A percentile compares a stretch with the other conserved stretches of the same genome.
These are phyloP conservation scores for Odocoileus hemionus DNA, from an alignment of 2,113 vertebrate species.

Conservation along the genomic window DNA sequence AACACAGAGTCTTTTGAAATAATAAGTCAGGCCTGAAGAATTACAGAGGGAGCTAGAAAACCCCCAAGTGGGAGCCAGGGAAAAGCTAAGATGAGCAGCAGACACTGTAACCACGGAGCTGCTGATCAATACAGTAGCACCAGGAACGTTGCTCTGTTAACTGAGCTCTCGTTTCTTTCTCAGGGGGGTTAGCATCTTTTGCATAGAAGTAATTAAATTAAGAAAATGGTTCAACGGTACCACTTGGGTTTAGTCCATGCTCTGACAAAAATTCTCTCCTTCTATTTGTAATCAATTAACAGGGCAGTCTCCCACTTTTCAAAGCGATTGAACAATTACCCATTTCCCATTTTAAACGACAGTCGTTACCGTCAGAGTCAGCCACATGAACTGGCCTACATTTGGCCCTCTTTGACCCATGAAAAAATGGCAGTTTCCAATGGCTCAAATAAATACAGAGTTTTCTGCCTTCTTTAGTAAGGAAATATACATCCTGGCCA, in stretches of 20 bases:
- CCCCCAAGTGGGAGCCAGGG: accelerated
- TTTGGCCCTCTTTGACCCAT: neutral
- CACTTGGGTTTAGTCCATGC: neutral
- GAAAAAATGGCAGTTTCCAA: neutral
- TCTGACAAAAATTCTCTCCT: neutral
- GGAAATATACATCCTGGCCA: neutral
- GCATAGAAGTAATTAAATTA: neutral
- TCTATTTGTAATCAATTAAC: too few relatives aligned
- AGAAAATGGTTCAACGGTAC: accelerated
- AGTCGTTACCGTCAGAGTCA: neutral
- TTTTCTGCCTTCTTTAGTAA: neutral
- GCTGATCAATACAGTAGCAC: accelerated
- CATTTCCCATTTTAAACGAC: neutral
- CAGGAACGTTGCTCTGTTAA: accelerated
- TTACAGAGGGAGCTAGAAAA: neutral
- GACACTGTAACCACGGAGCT: accelerated
- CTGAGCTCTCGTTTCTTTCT: accelerated
- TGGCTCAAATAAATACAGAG: neutral
- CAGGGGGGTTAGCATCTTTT: neutral
- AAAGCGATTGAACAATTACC: neutral
- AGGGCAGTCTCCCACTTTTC: neutral
- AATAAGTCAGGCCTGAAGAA: neutral
- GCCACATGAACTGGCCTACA: neutral
- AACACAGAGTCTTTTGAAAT: neutral
- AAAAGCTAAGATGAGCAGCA: neutral